A percentile compares a stretch with the other conserved stretches of the same genome.
Evolutionary conservation across 2,113 vertebrate species (phyloP).

Genomic region (Heterotis niloticus): DNA sequence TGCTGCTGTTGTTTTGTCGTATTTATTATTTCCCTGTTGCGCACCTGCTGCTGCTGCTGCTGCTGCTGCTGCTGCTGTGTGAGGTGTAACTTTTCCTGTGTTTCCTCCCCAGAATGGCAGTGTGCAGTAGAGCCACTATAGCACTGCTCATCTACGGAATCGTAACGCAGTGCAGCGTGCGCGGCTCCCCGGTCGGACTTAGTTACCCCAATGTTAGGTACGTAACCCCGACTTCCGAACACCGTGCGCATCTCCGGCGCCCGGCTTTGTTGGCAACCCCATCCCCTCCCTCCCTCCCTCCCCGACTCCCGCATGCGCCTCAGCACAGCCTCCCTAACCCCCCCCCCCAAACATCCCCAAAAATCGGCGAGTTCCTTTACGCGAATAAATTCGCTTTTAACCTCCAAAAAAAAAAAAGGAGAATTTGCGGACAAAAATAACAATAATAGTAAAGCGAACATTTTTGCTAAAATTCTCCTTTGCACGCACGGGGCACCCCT

Average conservation of each 20-base stretch:
- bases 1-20: neutral
- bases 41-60: conserved; percentile 1
- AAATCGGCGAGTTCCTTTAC: neutral
- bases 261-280: too few species aligned
- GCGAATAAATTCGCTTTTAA: neutral
- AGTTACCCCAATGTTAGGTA: conserved; percentile 87
- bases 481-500: too few species aligned
- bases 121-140: conserved; percentile 85
- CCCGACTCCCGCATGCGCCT: too few species aligned
- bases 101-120: conserved; percentile 75
- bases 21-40: neutral
- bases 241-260: neutral
- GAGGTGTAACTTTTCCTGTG: conserved; percentile 18
- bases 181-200: conserved; percentile 83
- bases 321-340: too few species aligned
- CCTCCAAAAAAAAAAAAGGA: too few species aligned
- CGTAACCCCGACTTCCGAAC: conserved; percentile 40
- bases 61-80: conserved; percentile 13
- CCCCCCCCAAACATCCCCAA: too few species aligned
- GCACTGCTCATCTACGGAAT: conserved; percentile 88
- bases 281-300: too few species aligned
- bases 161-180: conserved; percentile 85
- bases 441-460: too few species aligned
- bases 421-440: too few species aligned
- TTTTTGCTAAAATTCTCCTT: too few species aligned